Base-by-base conservation (phyloP, 2,113 vertebrate genomes). In the Mesocricetus auratus region DNA sequence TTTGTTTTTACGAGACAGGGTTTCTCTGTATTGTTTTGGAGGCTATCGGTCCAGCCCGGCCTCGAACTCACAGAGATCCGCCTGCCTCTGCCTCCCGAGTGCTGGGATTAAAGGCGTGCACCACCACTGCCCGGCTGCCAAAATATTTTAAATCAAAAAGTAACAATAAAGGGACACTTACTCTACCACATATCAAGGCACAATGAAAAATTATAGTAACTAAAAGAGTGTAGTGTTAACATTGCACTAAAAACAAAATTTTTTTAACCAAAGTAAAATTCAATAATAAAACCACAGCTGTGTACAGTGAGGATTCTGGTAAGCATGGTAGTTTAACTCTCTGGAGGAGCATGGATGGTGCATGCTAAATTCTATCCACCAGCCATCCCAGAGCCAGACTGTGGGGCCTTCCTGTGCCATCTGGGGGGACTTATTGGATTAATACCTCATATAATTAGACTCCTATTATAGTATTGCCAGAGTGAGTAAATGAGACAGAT, bases 291-390 rank as follows among this genome's bases (percentile, higher is more conserved):
- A 73, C 56, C 56, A 56, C 6, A 81, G 1, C 0, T 16, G 11
- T 69, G 4, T 2, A 6, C 11, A 68, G 56, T 68, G 24, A 91
- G 13, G 7, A 22, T 93, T 66, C 29, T 45, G n/a, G 50, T 53
- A 77, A 87, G 36, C 33, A 7, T 31, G 45, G 19, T 53, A 91
- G 77, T 74, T 90, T 66, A 47, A 69, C 90, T 93, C 17, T 69
- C n/a, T 68, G 4, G 21, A 58, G 45, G 47, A 66, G 22, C 12
- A 42, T 85, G 1, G 11, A 16, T 50, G 75, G 39, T 39, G 26
- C 62, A 94, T 91, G 88, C 39, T 91, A 86, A 77, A 82, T 86
- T 93, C 69, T 92, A 75, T 71, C 73, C 71, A 69, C 53, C 19
- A n/a, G 50, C 21, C 50, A 58, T 24, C 24, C 31, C 58, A 64